Conservation (phyloP, 2,113 vertebrate genomes). For the Chaetorhynchus papuensis region DNA sequence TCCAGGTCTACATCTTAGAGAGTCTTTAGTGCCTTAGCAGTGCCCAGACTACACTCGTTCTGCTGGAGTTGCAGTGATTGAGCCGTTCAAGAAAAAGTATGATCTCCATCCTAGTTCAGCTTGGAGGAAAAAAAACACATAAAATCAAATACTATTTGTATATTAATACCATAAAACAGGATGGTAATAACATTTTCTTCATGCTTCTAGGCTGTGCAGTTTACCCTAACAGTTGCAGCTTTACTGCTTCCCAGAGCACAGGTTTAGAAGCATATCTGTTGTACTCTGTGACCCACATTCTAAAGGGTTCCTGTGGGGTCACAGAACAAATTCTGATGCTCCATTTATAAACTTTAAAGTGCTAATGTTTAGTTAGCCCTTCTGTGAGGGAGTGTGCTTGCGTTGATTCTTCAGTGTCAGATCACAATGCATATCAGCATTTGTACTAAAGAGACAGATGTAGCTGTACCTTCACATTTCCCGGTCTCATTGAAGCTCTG, state of each 20-base stretch:
- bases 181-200: neutral
- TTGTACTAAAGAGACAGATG: neutral
- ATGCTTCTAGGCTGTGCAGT: neutral
- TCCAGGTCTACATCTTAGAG: neutral
- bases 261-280: neutral
- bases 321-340: neutral
- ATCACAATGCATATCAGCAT: neutral
- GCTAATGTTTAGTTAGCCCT: neutral
- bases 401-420: neutral
- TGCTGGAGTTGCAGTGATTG: neutral
- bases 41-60: neutral
- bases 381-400: neutral
- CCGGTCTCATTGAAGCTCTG: neutral
- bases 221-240: neutral
- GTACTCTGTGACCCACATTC: neutral
- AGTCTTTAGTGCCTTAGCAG: neutral
- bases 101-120: neutral
- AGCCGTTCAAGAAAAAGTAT: neutral
- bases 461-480: neutral
- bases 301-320: neutral
- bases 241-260: neutral
- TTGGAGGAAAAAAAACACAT: neutral
- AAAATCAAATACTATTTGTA: neutral
- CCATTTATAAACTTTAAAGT: neutral
- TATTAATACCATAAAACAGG: neutral